A percentile compares a stretch with the other conserved stretches of the same genome.
Evolutionary conservation across 1,140 invertebrate species (phyloP).

Genomic region (Eupristina koningsbergeri): DNA sequence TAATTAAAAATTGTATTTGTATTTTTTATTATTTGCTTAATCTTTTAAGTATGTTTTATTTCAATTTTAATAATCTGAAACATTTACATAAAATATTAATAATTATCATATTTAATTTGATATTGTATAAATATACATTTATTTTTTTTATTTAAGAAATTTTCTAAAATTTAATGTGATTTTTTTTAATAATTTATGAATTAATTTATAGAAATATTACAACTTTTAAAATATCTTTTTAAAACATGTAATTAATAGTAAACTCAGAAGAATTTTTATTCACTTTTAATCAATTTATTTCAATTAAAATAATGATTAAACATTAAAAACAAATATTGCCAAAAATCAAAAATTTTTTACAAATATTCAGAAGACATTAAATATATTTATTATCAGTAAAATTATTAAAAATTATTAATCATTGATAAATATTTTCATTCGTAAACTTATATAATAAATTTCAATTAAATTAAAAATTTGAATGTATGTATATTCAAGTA

Average conservation of each 20-base stretch:
- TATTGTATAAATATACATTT: slow-evolving; percentile 9
- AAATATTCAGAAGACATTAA: background rate
- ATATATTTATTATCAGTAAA: background rate
- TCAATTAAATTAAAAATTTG: no score
- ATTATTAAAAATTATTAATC: background rate
- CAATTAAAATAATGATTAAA: background rate
- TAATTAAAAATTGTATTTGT: slow-evolving; percentile 21
- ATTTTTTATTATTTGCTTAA: slow-evolving; percentile 18
- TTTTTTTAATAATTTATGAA: background rate
- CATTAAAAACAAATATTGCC: no score
- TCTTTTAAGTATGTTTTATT: slow-evolving; percentile 25
- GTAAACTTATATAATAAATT: background rate
- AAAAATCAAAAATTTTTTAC: background rate
- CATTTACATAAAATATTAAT: background rate
- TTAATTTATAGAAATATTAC: background rate
- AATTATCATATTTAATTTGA: background rate
- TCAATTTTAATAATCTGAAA: slow-evolving; percentile 19
- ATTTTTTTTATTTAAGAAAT: background rate
- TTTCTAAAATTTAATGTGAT: background rate
- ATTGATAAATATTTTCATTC: background rate
- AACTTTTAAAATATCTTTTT: background rate
- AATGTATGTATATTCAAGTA: no score
- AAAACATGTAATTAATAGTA: background rate
- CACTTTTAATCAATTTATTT: background rate
- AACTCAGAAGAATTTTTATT: slow-evolving; percentile 2